These are phyloP conservation scores for Pandemis corylana DNA, from an alignment of 2,888 invertebrate genomes.

Conservation along the genomic window DNA sequence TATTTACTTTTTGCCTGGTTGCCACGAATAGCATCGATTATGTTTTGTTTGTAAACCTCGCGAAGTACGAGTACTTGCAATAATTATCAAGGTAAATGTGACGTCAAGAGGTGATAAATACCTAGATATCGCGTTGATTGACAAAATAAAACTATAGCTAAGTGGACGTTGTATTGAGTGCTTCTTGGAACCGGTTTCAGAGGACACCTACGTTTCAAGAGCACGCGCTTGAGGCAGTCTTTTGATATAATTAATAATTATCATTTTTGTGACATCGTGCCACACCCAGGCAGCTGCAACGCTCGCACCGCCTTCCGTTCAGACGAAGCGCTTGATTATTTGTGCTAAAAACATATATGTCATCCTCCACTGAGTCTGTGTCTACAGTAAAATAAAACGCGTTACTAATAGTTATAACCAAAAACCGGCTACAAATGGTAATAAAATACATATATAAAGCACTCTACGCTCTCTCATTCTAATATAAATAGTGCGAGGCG, in stretches of 20 bases:
- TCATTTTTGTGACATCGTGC: constrained; percentile 29
- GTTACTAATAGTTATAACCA: constrained; percentile 78
- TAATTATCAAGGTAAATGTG: constrained; percentile 38
- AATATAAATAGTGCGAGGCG: constrained; percentile 83
- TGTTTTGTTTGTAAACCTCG: constrained; percentile 32
- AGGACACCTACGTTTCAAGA: constrained; percentile 26
- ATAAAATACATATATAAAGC: constrained; percentile 77
- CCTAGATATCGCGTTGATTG: constrained; percentile 33
- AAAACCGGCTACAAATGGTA: constrained; percentile 83
- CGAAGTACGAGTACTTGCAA: constrained; percentile 17
- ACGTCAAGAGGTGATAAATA: constrained; percentile 36
- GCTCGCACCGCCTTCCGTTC: constrained; percentile 21
- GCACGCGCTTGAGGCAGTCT: constrained; percentile 28
- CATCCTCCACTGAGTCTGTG: constrained; percentile 55
- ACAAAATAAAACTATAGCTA: constrained; percentile 30
- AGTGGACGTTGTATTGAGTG: constrained; percentile 20
- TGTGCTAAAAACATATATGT: constrained; percentile 50
- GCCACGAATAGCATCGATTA: constrained; percentile 38
- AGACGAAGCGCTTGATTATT: constrained; percentile 11
- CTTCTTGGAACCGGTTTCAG: constrained; percentile 28
- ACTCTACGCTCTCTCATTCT: constrained; percentile 79
- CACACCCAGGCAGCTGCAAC: constrained; percentile 24
- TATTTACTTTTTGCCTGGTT: constrained; percentile 43
- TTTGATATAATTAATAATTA: constrained; percentile 39
- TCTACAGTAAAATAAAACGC: constrained; percentile 73